Evolutionary conservation across 2,797 vertebrate genomes (phyloP).

Genomic region (Remorina albescens): DNA sequence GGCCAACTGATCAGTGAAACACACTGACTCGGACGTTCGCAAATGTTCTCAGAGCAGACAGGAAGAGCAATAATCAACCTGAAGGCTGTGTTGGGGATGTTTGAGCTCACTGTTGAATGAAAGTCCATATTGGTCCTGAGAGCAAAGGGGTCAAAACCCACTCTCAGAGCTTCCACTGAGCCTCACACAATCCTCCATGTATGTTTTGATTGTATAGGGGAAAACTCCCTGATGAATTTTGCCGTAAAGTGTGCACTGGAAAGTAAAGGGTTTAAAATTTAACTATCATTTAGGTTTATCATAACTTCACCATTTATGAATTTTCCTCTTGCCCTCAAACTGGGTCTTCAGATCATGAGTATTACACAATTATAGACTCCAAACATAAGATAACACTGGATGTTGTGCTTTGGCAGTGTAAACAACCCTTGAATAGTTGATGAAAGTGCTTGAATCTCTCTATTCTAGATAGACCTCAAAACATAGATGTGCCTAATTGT

Average conservation of each 20-base stretch:
- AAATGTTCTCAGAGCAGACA: conserved; percentile 21
- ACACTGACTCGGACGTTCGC: conserved; percentile 35
- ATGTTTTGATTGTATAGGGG: neutral
- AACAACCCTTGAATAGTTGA: conserved; percentile 4
- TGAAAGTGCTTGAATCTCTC: neutral
- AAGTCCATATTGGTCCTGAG: conserved; percentile 3
- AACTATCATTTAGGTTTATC: neutral
- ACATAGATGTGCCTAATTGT: conserved; percentile 61
- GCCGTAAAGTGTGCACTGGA: neutral
- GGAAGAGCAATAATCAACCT: conserved; percentile 35
- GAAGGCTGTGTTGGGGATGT: conserved; percentile 19
- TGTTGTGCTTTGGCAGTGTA: neutral
- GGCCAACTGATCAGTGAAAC: conserved; percentile 43
- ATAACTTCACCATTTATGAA: neutral
- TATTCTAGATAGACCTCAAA: conserved; percentile 44
- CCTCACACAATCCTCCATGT: neutral
- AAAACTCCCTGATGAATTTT: neutral
- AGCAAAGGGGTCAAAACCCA: neutral
- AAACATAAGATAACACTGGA: neutral
- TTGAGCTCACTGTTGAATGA: conserved; percentile 7
- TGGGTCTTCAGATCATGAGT: neutral
- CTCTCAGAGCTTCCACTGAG: neutral
- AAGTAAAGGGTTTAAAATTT: neutral
- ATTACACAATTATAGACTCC: neutral
- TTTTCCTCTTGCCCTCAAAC: neutral